Conservation (phyloP, 2,113 vertebrate species). For the Podilymbus podiceps region DNA sequence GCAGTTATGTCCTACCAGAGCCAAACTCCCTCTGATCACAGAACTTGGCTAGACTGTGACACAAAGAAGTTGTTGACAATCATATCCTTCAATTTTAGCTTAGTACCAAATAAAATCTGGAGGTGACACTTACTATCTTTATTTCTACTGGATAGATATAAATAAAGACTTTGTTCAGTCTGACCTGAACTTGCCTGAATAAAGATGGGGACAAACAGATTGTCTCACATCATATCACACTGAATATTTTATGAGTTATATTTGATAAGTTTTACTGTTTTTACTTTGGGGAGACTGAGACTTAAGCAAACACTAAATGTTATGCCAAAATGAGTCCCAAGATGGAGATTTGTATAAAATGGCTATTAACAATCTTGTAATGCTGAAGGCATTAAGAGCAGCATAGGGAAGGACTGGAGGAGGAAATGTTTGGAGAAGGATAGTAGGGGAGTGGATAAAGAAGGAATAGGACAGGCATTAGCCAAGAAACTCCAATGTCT, state of each 20-base stretch:
- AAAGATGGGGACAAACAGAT: background rate
- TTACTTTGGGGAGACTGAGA: background rate
- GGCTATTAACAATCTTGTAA: background rate
- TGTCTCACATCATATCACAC: background rate
- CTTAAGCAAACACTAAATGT: background rate
- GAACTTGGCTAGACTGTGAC: background rate
- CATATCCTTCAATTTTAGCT: background rate
- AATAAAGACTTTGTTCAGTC: background rate
- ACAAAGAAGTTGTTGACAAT: background rate
- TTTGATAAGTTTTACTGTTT: background rate
- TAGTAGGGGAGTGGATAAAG: background rate
- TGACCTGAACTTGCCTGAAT: background rate
- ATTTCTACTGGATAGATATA: background rate
- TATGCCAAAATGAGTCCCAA: background rate
- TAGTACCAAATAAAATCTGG: background rate
- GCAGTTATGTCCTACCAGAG: background rate
- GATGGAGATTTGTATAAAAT: background rate
- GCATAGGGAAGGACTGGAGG: background rate
- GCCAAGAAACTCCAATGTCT: background rate
- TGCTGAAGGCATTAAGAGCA: background rate
- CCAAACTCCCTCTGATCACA: background rate
- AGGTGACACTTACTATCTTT: background rate
- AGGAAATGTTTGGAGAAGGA: background rate
- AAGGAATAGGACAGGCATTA: background rate
- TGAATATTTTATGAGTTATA: background rate